A percentile compares a stretch with the other conserved stretches of the same genome.
Evolutionary conservation across 2,888 invertebrate species (phyloP).

Genomic region (Acleris emargana): DNA sequence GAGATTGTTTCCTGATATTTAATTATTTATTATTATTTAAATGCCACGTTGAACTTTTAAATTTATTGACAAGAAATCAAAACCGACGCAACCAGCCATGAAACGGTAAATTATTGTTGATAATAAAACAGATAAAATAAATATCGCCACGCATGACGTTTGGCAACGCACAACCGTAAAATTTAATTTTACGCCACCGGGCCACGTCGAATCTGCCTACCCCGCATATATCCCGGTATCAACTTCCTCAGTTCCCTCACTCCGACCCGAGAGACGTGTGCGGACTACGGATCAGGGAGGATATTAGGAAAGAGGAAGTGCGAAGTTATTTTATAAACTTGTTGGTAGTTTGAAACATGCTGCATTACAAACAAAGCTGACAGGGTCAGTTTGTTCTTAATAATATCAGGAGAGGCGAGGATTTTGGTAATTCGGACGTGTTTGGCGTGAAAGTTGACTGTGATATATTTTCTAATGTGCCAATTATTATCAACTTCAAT

Average conservation of each 20-base stretch:
- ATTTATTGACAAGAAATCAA: no score
- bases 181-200: constrained; percentile 4
- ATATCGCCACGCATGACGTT: neutral
- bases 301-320: constrained; percentile 49
- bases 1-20: no score
- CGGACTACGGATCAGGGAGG: constrained; percentile 48
- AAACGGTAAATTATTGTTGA: neutral
- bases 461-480: no score
- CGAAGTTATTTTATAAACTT: constrained; percentile 53
- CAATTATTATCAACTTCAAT: no score
- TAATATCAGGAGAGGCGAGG: neutral
- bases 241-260: constrained; percentile 15
- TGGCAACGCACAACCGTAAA: constrained; percentile 8
- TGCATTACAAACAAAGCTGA: constrained; percentile 36
- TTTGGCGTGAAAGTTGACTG: no score
- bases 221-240: constrained; percentile 3
- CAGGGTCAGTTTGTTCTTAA: constrained; percentile 25
- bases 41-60: no score
- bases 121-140: neutral
- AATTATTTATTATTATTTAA: no score
- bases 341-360: constrained; percentile 50
- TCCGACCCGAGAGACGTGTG: constrained; percentile 36
- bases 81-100: neutral
- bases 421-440: no score
- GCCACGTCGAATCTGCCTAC: constrained; percentile 13